These are phyloP conservation scores for Archips crataeganus DNA, from an alignment of 2,888 invertebrate genomes.

Conservation along the genomic window DNA sequence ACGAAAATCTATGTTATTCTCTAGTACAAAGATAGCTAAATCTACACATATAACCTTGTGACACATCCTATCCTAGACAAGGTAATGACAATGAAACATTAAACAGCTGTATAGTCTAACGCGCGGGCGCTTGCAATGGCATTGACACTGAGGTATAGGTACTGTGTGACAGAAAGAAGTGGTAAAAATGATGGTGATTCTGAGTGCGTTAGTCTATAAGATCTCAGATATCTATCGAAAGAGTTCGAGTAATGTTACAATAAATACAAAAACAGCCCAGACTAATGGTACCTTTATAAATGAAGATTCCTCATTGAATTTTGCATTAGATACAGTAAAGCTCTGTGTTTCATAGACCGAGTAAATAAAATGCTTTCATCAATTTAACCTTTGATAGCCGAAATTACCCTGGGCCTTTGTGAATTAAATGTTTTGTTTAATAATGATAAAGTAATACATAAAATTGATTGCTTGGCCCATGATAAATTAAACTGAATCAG, in stretches of 20 bases:
- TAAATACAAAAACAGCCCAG: neutral
- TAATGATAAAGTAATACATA: slow-evolving; percentile 56
- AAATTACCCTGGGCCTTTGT: slow-evolving; percentile 25
- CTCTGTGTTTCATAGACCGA: slow-evolving; percentile 23
- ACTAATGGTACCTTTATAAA: slow-evolving; percentile 3
- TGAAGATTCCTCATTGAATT: slow-evolving; percentile 12
- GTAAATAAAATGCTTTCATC: slow-evolving; percentile 33
- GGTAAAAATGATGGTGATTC: too few species aligned
- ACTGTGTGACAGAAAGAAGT: too few species aligned
- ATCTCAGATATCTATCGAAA: too few species aligned
- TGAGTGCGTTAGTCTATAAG: too few species aligned
- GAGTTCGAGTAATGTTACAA: too few species aligned
- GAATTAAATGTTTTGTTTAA: slow-evolving; percentile 55
- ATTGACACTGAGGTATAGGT: too few species aligned
- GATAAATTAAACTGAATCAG: slow-evolving; percentile 67
- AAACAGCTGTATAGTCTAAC: too few species aligned
- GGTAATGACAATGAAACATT: too few species aligned
- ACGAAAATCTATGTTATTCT: slow-evolving; percentile 26
- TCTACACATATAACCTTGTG: too few species aligned
- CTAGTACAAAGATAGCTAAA: neutral
- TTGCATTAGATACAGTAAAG: slow-evolving; percentile 3
- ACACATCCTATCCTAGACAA: too few species aligned
- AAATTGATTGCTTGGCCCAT: slow-evolving; percentile 63
- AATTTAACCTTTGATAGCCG: slow-evolving; percentile 29
- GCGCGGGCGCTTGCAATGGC: too few species aligned